Conservation (phyloP, 2,113 vertebrate genomes). For the Chamaea fasciata region DNA sequence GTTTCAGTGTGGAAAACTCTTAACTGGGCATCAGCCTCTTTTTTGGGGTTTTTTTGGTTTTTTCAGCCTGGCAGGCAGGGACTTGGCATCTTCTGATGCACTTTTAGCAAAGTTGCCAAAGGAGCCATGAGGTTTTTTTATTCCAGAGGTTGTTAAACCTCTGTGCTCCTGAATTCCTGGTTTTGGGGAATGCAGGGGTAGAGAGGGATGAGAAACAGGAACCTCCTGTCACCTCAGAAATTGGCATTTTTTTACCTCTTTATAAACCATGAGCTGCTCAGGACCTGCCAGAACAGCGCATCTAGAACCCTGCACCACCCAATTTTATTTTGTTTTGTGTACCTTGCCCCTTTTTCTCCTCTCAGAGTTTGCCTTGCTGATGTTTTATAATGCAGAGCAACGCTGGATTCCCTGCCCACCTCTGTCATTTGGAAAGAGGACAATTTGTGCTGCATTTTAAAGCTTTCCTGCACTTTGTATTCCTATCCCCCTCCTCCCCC, state of each 20-base stretch:
- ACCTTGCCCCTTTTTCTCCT: fast-evolving
- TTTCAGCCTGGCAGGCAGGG: not conserved
- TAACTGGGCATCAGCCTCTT: not conserved
- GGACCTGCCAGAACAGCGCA: not conserved
- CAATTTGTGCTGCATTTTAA: not conserved
- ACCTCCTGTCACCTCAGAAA: not conserved
- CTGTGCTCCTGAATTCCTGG: not conserved
- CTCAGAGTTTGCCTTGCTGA: not conserved
- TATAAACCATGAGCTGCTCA: not conserved
- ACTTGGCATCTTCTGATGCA: not conserved
- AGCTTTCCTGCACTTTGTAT: not conserved
- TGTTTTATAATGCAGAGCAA: not conserved
- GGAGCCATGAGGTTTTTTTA: not conserved
- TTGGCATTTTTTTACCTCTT: not conserved
- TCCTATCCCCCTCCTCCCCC: not conserved
- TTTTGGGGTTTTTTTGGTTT: too few species aligned
- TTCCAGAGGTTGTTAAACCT: not conserved
- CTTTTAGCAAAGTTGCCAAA: not conserved
- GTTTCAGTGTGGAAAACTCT: not conserved
- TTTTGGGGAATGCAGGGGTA: not conserved
- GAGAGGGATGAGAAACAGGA: not conserved
- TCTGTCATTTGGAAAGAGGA: not conserved
- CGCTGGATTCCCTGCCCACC: not conserved
- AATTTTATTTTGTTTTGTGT: not conserved
- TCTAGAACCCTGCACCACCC: not conserved